Conservation (phyloP, 2,888 invertebrate species). For the Camptogramma bilineatum region DNA sequence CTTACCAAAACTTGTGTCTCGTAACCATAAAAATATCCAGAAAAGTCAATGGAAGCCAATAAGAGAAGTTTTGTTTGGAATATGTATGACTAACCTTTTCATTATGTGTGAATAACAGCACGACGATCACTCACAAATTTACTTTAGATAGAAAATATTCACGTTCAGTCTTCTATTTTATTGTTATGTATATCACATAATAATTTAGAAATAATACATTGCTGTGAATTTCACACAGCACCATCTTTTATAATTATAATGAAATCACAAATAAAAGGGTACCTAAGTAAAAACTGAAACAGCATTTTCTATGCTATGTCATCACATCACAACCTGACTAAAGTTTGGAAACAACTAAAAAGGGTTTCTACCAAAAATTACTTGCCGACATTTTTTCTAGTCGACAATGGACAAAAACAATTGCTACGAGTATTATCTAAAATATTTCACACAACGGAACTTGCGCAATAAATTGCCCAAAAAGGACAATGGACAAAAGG, state of each 20-base stretch:
- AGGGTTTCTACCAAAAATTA: constrained; percentile 3
- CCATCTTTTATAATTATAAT: no score
- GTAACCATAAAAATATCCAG: not conserved
- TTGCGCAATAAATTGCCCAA: constrained; percentile 69
- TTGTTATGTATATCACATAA: no score
- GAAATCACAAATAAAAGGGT: no score
- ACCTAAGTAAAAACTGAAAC: not conserved
- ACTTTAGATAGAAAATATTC: no score
- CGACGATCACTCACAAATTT: not conserved
- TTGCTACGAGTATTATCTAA: constrained; percentile 40
- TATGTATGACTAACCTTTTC: not conserved
- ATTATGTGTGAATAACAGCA: not conserved
- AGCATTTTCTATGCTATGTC: constrained; percentile 9
- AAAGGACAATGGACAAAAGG: constrained; percentile 70
- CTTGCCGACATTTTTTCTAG: constrained; percentile 12
- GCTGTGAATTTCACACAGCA: no score
- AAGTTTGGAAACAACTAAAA: constrained; percentile 19
- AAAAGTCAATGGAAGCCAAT: not conserved
- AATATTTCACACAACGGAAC: constrained; percentile 60
- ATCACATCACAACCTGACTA: constrained; percentile 10
- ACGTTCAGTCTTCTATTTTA: no score
- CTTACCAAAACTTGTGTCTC: not conserved
- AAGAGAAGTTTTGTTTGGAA: not conserved
- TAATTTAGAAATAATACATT: no score
- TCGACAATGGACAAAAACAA: constrained; percentile 36